phyloP scores from a whole-genome alignment of 2,888 invertebrate species.

The Aphodius sticticus region DNA sequence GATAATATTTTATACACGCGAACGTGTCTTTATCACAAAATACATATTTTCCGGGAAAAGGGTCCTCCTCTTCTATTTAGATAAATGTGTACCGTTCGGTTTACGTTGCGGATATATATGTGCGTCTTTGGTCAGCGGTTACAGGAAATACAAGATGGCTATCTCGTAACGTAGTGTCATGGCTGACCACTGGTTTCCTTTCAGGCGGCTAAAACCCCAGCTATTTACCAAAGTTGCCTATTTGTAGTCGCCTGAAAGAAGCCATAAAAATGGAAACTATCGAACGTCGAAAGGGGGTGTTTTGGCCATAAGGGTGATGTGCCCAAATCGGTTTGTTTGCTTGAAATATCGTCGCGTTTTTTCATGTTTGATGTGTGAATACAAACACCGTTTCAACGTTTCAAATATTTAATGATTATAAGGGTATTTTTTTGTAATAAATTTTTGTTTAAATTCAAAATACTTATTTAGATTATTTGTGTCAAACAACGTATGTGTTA shows the following conservation, averaged over 20 bases:
- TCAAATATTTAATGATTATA: too few relatives aligned
- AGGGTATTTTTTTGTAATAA: too few relatives aligned
- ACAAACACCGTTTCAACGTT: too few relatives aligned
- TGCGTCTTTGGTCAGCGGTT: slow-evolving; percentile 57
- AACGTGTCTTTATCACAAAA: slow-evolving; percentile 50
- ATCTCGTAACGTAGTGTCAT: slow-evolving; percentile 57
- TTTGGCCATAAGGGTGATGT: background rate
- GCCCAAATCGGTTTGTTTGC: too few relatives aligned
- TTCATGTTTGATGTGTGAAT: too few relatives aligned
- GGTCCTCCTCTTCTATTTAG: slow-evolving; percentile 48
- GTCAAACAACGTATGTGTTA: too few relatives aligned
- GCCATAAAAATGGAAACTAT: slow-evolving; percentile 35
- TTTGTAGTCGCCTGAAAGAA: slow-evolving; percentile 38
- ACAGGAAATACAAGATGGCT: slow-evolving; percentile 59
- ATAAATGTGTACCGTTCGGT: slow-evolving; percentile 52
- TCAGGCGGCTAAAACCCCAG: slow-evolving; percentile 51
- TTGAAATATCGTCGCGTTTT: too few relatives aligned
- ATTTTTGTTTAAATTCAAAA: too few relatives aligned
- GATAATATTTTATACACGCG: slow-evolving; percentile 34
- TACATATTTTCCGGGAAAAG: slow-evolving; percentile 49
- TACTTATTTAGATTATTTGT: too few relatives aligned
- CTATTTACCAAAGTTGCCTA: slow-evolving; percentile 48
- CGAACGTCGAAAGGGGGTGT: slow-evolving; percentile 26
- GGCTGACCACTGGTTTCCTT: slow-evolving; percentile 54
- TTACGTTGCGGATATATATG: slow-evolving; percentile 54